Evolutionary conservation across 2,888 invertebrate genomes (phyloP).

Genomic region (Thera obeliscata): DNA sequence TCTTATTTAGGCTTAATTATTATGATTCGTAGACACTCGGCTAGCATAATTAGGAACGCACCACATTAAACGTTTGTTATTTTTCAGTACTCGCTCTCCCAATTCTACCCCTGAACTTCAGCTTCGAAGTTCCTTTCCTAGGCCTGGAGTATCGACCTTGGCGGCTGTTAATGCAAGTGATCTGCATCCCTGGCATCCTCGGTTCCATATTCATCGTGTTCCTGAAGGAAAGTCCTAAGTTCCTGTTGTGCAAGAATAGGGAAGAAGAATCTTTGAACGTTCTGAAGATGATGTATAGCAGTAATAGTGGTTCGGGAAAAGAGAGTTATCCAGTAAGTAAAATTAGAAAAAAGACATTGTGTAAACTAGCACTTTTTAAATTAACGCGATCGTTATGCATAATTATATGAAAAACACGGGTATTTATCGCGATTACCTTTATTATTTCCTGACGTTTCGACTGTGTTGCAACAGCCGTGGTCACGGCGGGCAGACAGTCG

Average conservation of each 20-base stretch:
- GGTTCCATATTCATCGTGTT: conserved; percentile 82
- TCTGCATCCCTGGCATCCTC: conserved; percentile 86
- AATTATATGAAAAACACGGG: too few relatives aligned
- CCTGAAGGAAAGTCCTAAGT: conserved; percentile 91
- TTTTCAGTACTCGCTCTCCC: conserved; percentile 65
- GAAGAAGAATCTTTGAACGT: conserved; percentile 81
- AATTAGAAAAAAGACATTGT: neutral
- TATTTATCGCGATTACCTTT: too few relatives aligned
- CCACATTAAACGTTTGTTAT: neutral
- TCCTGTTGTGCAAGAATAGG: conserved; percentile 85
- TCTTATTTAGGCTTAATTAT: too few relatives aligned
- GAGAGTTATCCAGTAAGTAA: conserved; percentile 57
- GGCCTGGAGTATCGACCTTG: conserved; percentile 87
- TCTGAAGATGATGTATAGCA: conserved; percentile 55
- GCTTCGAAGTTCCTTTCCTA: conserved; percentile 64
- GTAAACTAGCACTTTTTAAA: neutral
- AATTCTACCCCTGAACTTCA: conserved; percentile 60
- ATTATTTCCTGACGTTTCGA: too few relatives aligned
- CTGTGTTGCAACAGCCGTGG: too few relatives aligned
- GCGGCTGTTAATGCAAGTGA: conserved; percentile 87
- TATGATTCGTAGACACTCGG: too few relatives aligned
- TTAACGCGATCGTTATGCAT: too few relatives aligned
- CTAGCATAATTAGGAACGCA: too few relatives aligned
- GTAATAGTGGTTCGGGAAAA: conserved; percentile 54
- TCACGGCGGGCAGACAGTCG: too few relatives aligned